Percentiles rank a stretch among this genome's conserved stretches.
Evolutionary conservation across 2,888 invertebrate genomes (phyloP).

Genomic region (Ecdyonurus torrentis): DNA sequence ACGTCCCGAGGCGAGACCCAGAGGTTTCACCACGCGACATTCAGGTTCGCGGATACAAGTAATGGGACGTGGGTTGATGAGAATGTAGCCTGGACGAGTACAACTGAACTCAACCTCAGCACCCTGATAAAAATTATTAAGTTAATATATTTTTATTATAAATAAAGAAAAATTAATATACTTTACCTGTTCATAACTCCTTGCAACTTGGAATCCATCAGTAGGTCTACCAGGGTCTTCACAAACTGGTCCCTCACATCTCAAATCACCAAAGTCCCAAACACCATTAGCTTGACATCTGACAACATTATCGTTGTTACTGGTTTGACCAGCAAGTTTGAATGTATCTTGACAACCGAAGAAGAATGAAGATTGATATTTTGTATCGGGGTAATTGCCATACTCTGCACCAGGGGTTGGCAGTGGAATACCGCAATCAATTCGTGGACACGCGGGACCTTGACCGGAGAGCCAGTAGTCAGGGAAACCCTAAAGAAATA

Average conservation of each 20-base stretch:
- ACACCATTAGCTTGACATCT: constrained; percentile 80
- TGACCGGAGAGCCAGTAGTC: constrained; percentile 83
- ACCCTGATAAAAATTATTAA: constrained; percentile 35
- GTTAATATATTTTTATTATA: too few species aligned
- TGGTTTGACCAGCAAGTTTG: constrained; percentile 81
- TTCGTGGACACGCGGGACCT: constrained; percentile 70
- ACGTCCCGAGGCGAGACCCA: constrained; percentile 77
- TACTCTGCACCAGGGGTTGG: constrained; percentile 89
- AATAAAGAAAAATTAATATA: not conserved
- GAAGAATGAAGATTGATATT: constrained; percentile 84
- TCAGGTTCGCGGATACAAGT: constrained; percentile 84
- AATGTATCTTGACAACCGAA: constrained; percentile 95
- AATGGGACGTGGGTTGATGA: constrained; percentile 80
- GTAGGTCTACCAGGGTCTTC: constrained; percentile 89
- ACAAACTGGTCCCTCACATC: constrained; percentile 94
- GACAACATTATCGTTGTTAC: constrained; percentile 80
- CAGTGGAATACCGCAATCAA: constrained; percentile 81
- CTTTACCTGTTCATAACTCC: constrained; percentile 33
- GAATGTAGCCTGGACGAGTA: constrained; percentile 77
- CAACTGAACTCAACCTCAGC: constrained; percentile 85
- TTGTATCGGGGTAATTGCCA: constrained; percentile 71
- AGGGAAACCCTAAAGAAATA: constrained; percentile 53
- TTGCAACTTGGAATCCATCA: constrained; percentile 71
- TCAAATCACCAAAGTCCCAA: constrained; percentile 93
- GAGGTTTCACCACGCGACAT: constrained; percentile 78